Evolutionary conservation across 2,113 vertebrate species (phyloP).

Genomic region (Turnix velox): DNA sequence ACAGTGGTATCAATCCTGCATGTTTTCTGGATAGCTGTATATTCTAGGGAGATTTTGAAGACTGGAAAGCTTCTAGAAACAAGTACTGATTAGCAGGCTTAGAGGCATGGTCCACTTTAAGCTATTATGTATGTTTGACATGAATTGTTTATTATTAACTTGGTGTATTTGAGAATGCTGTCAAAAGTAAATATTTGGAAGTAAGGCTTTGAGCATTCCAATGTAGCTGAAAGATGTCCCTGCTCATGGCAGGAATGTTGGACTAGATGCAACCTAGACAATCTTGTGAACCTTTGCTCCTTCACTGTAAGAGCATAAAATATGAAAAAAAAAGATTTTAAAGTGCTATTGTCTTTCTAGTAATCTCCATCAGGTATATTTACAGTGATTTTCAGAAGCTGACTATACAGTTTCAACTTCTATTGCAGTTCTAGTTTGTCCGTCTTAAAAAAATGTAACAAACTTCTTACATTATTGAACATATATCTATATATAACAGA

Average conservation of each 20-base stretch:
- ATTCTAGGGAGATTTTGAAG: background rate
- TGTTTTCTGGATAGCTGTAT: background rate
- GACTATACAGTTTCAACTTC: background rate
- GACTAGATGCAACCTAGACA: background rate
- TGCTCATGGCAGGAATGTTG: background rate
- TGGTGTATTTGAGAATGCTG: background rate
- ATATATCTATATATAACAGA: background rate
- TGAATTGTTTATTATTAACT: background rate
- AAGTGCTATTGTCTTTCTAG: background rate
- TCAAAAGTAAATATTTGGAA: background rate
- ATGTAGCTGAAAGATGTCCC: background rate
- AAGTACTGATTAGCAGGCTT: background rate
- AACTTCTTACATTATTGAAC: background rate
- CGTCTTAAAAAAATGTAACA: background rate
- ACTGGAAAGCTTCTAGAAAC: background rate
- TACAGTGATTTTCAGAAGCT: background rate
- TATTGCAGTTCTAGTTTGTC: background rate
- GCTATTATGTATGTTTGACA: background rate
- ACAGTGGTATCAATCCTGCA: background rate
- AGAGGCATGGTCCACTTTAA: background rate
- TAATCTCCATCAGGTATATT: background rate
- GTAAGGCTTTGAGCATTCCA: background rate
- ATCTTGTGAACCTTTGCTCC: background rate
- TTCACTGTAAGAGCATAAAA: background rate
- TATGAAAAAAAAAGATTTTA: background rate